Conservation (phyloP, 2,113 vertebrate species). For the Dolichotis patagonum region DNA sequence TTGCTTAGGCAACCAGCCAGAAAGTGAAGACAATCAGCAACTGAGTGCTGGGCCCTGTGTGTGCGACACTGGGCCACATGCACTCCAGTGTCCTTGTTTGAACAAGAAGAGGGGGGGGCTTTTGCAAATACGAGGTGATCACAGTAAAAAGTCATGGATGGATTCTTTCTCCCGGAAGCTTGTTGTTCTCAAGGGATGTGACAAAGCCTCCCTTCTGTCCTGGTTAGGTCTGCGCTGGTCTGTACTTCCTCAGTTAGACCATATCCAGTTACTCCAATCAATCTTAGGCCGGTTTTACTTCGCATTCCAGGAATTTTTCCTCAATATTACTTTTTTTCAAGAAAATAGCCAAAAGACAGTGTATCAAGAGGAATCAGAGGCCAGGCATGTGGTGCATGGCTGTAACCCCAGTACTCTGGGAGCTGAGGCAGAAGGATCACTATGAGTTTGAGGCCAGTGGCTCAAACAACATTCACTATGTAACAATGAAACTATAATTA, state of each 20-base stretch:
- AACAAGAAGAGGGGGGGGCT: neutral
- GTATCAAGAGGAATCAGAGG: neutral
- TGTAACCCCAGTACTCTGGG: neutral
- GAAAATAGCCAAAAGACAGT: neutral
- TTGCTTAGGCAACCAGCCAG: neutral
- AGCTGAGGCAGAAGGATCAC: neutral
- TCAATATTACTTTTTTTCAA: neutral
- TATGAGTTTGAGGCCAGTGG: neutral
- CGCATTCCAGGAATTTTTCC: neutral
- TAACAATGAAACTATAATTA: neutral
- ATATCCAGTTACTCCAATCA: neutral
- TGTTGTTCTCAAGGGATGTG: neutral
- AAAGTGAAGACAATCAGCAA: neutral
- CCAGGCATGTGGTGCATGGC: neutral
- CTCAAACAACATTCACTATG: neutral
- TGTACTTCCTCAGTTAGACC: neutral
- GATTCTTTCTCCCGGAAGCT: neutral
- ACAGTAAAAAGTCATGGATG: neutral
- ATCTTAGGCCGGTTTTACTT: neutral
- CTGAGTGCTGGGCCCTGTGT: neutral
- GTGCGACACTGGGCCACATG: neutral
- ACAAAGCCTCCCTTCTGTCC: neutral
- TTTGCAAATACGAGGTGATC: neutral
- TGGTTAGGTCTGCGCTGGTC: neutral
- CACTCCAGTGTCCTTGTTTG: neutral